A percentile compares a stretch with the other conserved stretches of the same genome.
phyloP scores from a whole-genome alignment of 2,797 vertebrate species.

The Sebastes wilsoni region DNA sequence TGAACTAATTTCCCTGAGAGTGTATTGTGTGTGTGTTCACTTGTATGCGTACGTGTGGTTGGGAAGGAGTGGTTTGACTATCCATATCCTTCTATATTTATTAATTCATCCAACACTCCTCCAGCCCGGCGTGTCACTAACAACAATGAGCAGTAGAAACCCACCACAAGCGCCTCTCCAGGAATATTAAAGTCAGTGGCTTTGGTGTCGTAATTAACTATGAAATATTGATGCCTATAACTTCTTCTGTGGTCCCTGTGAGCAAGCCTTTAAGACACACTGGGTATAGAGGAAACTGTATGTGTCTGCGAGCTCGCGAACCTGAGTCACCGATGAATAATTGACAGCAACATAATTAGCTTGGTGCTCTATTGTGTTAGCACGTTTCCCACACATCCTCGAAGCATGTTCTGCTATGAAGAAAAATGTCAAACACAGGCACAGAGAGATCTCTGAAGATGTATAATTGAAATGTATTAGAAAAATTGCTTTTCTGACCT shows the following conservation, averaged over 20 bases:
- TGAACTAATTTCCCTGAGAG: background rate
- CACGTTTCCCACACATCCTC: constrained; percentile 58
- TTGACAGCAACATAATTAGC: constrained; percentile 82
- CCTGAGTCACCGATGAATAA: constrained; percentile 77
- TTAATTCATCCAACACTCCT: constrained; percentile 58
- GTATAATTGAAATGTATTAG: constrained; percentile 61
- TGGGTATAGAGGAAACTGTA: constrained; percentile 59
- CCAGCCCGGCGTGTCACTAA: constrained; percentile 49
- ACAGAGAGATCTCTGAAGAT: constrained; percentile 43
- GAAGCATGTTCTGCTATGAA: constrained; percentile 60
- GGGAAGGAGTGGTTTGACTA: constrained; percentile 9
- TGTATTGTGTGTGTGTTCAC: background rate
- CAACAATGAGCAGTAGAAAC: constrained; percentile 47
- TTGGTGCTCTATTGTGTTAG: constrained; percentile 69
- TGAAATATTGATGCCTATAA: constrained; percentile 83
- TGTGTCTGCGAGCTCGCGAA: constrained; percentile 60
- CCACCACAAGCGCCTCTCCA: constrained; percentile 39
- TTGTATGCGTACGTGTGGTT: background rate
- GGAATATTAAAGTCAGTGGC: constrained; percentile 76
- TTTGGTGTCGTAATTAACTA: constrained; percentile 80
- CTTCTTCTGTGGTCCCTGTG: constrained; percentile 68
- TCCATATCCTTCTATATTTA: constrained; percentile 61
- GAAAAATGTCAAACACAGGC: constrained; percentile 64
- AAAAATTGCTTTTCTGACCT: constrained; percentile 43
- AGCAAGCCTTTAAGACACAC: constrained; percentile 64